phyloP scores from a whole-genome alignment of 2,888 invertebrate species.

The Endomychus coccineus region DNA sequence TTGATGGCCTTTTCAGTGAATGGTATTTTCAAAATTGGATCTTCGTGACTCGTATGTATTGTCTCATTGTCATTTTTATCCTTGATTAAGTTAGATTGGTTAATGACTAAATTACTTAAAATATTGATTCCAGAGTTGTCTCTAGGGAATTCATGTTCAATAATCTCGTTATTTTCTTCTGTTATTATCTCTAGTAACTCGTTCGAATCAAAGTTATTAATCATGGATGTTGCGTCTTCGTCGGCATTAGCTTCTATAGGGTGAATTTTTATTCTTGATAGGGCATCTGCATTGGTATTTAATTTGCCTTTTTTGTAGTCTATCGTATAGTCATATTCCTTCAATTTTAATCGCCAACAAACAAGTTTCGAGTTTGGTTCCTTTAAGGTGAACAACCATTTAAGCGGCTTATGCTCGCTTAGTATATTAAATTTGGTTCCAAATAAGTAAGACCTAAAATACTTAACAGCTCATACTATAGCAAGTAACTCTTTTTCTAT shows the following conservation, averaged over 20 bases:
- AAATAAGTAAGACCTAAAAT: conserved; percentile 37
- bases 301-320: conserved; percentile 27
- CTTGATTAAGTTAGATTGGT: too few relatives aligned
- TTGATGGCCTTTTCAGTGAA: neutral
- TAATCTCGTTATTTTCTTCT: too few relatives aligned
- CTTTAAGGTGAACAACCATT: conserved; percentile 31
- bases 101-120: too few relatives aligned
- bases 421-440: conserved; percentile 34
- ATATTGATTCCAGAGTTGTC: too few relatives aligned
- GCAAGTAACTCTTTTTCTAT: conserved; percentile 37
- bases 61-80: conserved; percentile 3
- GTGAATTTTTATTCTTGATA: too few relatives aligned
- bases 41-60: conserved; percentile 1
- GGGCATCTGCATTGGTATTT: conserved; percentile 29
- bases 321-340: conserved; percentile 32
- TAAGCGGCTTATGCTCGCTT: conserved; percentile 35
- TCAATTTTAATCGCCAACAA: conserved; percentile 30
- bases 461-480: conserved; percentile 33
- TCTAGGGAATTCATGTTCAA: too few relatives aligned
- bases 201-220: too few relatives aligned
- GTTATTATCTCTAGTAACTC: too few relatives aligned
- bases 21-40: neutral
- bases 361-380: conserved; percentile 29
- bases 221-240: too few relatives aligned
- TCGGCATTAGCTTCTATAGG: too few relatives aligned